Conservation (phyloP, 2,113 vertebrate genomes). For the Girardinichthys multiradiatus region DNA sequence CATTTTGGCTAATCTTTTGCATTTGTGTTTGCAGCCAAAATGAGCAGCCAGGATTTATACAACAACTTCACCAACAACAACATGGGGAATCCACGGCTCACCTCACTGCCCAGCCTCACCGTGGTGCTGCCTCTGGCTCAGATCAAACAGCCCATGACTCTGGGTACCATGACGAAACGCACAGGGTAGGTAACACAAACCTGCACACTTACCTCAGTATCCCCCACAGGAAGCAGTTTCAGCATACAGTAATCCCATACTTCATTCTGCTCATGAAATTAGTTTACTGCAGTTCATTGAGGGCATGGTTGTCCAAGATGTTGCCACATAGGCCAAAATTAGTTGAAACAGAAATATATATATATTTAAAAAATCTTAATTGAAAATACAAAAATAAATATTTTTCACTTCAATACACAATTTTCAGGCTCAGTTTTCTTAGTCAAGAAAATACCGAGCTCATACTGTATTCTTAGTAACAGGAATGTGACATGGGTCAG, state of each 20-base stretch:
- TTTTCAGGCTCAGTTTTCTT: no score
- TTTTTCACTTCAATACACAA: no score
- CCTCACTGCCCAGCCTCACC: constrained; percentile 90
- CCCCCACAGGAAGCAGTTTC: neutral
- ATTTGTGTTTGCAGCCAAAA: constrained; percentile 71
- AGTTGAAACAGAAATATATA: no score
- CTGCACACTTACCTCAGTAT: neutral
- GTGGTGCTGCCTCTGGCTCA: constrained; percentile 93
- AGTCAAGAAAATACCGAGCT: no score
- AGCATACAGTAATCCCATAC: neutral
- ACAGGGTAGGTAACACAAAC: constrained; percentile 85
- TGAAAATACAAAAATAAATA: no score
- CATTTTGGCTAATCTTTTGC: neutral
- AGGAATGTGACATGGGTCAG: no score
- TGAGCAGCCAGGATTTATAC: constrained; percentile 94
- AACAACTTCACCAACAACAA: constrained; percentile 98
- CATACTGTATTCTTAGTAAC: no score
- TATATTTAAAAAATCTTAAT: no score
- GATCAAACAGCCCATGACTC: constrained; percentile 97
- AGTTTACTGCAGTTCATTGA: no score
- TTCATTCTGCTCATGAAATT: neutral
- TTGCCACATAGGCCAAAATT: no score
- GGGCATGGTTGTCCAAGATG: no score
- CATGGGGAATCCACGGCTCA: constrained; percentile 92
- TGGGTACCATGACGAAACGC: constrained; percentile 97